Evolutionary conservation across 2,113 vertebrate genomes (phyloP).

Genomic region (Spheniscus mendiculus): DNA sequence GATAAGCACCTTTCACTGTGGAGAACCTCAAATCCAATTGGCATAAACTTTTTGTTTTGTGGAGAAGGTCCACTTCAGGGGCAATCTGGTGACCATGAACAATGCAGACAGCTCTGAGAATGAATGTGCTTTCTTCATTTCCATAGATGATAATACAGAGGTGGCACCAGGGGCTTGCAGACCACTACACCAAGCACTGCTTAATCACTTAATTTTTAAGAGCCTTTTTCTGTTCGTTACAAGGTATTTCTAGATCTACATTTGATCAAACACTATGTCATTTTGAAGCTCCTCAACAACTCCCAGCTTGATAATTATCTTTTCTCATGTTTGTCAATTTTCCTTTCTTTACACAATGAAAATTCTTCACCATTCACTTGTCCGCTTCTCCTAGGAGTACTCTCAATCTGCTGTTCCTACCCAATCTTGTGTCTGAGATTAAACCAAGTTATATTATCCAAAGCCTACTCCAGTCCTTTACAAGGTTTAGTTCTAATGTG

Average conservation of each 20-base stretch:
- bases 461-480: not conserved
- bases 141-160: not conserved
- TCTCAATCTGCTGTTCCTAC: not conserved
- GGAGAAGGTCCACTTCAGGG: not conserved
- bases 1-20: not conserved
- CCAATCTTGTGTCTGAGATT: not conserved
- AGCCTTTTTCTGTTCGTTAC: not conserved
- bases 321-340: not conserved
- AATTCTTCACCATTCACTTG: not conserved
- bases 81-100: not conserved
- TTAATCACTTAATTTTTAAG: not conserved
- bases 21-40: not conserved
- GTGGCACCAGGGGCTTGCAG: not conserved
- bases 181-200: not conserved
- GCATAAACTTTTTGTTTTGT: not conserved
- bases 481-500: not conserved
- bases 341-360: not conserved
- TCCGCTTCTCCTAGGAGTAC: not conserved
- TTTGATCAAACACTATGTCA: not conserved
- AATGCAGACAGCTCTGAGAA: not conserved
- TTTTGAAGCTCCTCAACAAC: not conserved
- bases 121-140: not conserved
- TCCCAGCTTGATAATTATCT: not conserved
- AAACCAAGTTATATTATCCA: not conserved
- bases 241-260: not conserved